Conservation (phyloP, 2,797 vertebrate genomes). For the Channallabes apus region DNA sequence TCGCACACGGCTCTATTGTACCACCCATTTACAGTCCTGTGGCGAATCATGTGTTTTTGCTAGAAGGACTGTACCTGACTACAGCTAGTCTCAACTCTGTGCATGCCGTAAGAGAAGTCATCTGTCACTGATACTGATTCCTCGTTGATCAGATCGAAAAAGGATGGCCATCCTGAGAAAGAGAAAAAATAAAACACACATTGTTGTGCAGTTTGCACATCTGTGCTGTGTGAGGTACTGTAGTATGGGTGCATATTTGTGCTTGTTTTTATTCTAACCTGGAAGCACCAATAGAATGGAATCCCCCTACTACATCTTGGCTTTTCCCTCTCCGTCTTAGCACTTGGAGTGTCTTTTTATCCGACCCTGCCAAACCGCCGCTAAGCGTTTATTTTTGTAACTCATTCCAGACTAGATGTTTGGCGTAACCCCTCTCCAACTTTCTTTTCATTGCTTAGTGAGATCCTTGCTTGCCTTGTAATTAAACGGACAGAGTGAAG, state of each 20-base stretch:
- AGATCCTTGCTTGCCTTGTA: constrained; percentile 51
- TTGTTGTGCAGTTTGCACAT: background rate
- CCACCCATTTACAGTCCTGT: background rate
- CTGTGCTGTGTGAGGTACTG: background rate
- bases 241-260: constrained; percentile 31
- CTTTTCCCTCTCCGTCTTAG: constrained; percentile 42
- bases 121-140: constrained; percentile 77
- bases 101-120: constrained; percentile 92
- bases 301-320: constrained; percentile 53
- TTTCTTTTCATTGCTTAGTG: constrained; percentile 54
- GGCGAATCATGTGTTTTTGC: background rate
- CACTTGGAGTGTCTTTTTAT: constrained; percentile 54
- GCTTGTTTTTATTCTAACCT: constrained; percentile 34
- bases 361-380: constrained; percentile 49
- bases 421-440: constrained; percentile 33
- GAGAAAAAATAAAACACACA: background rate
- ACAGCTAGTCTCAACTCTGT: constrained; percentile 90
- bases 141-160: constrained; percentile 84
- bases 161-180: constrained; percentile 91
- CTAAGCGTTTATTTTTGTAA: constrained; percentile 55
- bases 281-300: constrained; percentile 47
- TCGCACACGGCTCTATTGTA: background rate
- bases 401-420: constrained; percentile 58
- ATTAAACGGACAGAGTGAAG: constrained; percentile 49
- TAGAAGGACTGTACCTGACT: constrained; percentile 77